Percentiles rank a stretch among this genome's conserved stretches.
Conservation (phyloP, 2,888 invertebrate species). For the Drosophila quinaria region DNA sequence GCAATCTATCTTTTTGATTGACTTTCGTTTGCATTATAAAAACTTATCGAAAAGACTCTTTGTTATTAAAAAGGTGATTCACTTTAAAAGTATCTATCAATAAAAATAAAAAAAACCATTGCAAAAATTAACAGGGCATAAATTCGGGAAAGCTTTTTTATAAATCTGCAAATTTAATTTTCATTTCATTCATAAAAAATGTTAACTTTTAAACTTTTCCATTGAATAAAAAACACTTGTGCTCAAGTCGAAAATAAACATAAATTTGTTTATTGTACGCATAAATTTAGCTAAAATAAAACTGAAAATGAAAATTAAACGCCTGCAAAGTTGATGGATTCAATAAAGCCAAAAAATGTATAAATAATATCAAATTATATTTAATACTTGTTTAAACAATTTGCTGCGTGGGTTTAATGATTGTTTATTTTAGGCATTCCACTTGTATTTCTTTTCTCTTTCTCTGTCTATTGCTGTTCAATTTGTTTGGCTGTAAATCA, state of each 20-base stretch:
- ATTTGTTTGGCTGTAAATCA: constrained; percentile 40
- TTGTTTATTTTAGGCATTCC: constrained; percentile 52
- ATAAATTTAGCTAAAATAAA: constrained; percentile 15
- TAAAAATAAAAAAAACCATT: too few species aligned
- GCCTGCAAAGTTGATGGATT: constrained; percentile 14
- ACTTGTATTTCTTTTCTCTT: not conserved
- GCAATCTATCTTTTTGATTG: not conserved
- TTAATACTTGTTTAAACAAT: constrained; percentile 44
- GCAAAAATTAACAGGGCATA: not conserved
- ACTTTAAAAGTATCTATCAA: not conserved
- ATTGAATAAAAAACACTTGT: constrained; percentile 12
- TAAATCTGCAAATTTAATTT: not conserved
- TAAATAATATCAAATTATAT: constrained; percentile 55
- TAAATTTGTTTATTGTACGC: constrained; percentile 19
- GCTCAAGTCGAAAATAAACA: constrained; percentile 10
- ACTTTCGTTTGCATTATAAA: not conserved
- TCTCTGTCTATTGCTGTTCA: not conserved
- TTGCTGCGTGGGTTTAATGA: constrained; percentile 23
- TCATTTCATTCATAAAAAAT: constrained; percentile 1
- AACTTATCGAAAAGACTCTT: not conserved
- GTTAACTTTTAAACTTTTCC: constrained; percentile 9
- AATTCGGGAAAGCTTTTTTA: not conserved
- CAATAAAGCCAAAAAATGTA: constrained; percentile 29
- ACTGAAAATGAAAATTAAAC: constrained; percentile 16
- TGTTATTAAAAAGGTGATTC: not conserved